Percentiles rank a stretch among this genome's conserved stretches.
These are phyloP conservation scores for Gallinago solitaria DNA, from an alignment of 2,797 vertebrate genomes.

Conservation along the genomic window DNA sequence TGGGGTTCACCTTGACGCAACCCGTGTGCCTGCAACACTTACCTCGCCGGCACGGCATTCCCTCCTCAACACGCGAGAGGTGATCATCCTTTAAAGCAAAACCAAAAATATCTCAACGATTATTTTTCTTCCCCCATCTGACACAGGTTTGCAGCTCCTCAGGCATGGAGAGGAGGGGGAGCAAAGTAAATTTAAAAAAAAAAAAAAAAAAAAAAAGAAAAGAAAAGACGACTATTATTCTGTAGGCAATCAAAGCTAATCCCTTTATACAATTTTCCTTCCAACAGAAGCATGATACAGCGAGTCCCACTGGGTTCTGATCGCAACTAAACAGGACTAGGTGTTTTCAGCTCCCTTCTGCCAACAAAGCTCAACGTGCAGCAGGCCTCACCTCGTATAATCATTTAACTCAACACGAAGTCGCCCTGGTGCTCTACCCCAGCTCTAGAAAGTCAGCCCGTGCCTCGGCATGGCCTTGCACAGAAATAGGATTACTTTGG, in stretches of 20 bases:
- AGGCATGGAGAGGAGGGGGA: constrained; percentile 13
- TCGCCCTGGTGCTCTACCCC: neutral
- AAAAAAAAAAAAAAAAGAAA: neutral
- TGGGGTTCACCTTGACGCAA: neutral
- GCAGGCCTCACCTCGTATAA: neutral
- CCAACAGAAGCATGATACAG: neutral
- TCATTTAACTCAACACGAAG: neutral
- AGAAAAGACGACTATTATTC: neutral
- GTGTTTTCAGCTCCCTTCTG: constrained; percentile 1
- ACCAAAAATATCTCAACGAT: constrained; percentile 19
- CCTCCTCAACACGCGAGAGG: neutral
- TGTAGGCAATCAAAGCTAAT: constrained; percentile 2
- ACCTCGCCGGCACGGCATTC: neutral
- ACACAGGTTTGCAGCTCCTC: constrained; percentile 35
- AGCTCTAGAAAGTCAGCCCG: constrained; percentile 14
- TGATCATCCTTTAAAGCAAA: constrained; percentile 5
- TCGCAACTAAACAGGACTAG: neutral
- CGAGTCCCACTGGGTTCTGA: constrained; percentile 22
- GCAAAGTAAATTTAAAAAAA: neutral
- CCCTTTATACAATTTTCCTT: neutral
- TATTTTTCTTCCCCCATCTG: constrained; percentile 28
- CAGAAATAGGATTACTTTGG: constrained; percentile 58
- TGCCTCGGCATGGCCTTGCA: constrained; percentile 19
- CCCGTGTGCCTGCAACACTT: constrained; percentile 23
- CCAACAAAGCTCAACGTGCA: constrained; percentile 17